Conservation (phyloP, 2,797 vertebrate species). For the Neopelma chrysocephalum region DNA sequence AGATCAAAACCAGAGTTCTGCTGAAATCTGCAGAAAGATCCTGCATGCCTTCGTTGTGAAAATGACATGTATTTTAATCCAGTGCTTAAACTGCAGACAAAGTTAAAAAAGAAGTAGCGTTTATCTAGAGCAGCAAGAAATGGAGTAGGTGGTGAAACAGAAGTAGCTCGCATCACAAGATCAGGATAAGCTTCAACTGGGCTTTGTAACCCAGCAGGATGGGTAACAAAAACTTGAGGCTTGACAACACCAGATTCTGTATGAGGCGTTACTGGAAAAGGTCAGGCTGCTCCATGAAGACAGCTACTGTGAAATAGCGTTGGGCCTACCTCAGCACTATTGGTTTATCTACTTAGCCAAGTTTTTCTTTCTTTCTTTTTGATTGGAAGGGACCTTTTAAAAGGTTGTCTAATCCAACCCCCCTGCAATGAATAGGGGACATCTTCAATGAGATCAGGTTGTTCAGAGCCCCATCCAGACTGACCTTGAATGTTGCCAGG, state of each 20-base stretch:
- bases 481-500: background rate
- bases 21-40: background rate
- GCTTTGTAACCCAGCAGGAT: background rate
- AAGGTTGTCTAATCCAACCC: background rate
- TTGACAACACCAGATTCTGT: background rate
- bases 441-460: background rate
- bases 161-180: background rate
- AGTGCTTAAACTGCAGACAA: background rate
- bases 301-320: background rate
- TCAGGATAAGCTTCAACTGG: background rate
- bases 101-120: background rate
- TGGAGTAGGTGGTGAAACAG: background rate
- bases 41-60: background rate
- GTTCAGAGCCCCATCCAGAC: background rate
- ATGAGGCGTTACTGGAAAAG: background rate
- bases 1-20: background rate
- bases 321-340: background rate
- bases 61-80: background rate
- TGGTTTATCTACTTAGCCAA: background rate
- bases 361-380: background rate
- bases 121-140: background rate
- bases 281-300: background rate
- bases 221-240: background rate
- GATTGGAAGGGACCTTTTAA: background rate
- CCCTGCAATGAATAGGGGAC: background rate